Percentiles rank a stretch among this genome's conserved stretches.
Evolutionary conservation across 2,113 vertebrate genomes (phyloP).

Genomic region (Toxotes jaculatrix): DNA sequence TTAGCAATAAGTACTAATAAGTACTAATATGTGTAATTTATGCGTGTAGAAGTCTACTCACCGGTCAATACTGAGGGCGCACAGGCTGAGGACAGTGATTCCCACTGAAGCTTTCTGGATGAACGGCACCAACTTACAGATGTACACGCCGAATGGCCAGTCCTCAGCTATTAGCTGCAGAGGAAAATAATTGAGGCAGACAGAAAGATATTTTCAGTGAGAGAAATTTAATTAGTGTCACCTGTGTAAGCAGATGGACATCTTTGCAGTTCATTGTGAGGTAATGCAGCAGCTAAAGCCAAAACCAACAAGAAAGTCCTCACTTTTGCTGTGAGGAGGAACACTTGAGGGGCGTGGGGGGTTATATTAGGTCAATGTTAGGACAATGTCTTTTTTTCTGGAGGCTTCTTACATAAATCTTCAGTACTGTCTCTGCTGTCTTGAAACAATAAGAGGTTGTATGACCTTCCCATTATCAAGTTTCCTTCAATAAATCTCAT

Average conservation of each 20-base stretch:
- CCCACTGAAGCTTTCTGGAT: conserved; percentile 93
- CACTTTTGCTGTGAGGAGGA: too few relatives aligned
- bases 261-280: conserved; percentile 16
- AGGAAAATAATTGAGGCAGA: conserved; percentile 5
- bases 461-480: not conserved
- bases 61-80: conserved; percentile 94
- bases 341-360: too few relatives aligned
- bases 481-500: not conserved
- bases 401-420: not conserved
- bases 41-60: conserved; percentile 60
- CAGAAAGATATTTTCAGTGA: not conserved
- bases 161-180: conserved; percentile 88
- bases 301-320: conserved; percentile 43
- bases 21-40: not conserved
- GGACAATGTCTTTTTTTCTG: conserved; percentile 6
- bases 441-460: not conserved
- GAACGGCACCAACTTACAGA: conserved; percentile 92
- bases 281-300: conserved; percentile 25
- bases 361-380: too few relatives aligned
- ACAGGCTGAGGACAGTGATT: conserved; percentile 93
- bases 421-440: not conserved
- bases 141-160: conserved; percentile 91
- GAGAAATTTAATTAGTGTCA: conserved; percentile 1
- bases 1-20: too few relatives aligned
- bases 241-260: conserved; percentile 25